Evolutionary conservation across 2,113 vertebrate genomes (phyloP).

Genomic region (Azemiops feae): DNA sequence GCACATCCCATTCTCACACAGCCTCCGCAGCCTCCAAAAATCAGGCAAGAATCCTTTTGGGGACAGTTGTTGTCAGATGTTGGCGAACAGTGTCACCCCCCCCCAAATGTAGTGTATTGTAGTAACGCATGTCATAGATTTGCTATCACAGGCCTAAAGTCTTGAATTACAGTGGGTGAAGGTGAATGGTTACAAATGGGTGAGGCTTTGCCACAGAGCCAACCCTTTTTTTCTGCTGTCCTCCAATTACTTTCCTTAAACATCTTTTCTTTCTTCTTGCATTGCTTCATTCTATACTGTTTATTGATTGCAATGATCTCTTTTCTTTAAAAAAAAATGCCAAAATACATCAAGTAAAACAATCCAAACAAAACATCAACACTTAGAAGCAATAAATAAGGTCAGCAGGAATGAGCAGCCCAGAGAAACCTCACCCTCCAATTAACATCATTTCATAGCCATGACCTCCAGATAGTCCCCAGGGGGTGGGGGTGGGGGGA

Average conservation of each 20-base stretch:
- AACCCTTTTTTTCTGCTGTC: background rate
- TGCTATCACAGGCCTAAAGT: background rate
- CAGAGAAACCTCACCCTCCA: background rate
- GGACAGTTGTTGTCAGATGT: background rate
- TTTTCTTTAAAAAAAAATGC: background rate
- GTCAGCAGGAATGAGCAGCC: background rate
- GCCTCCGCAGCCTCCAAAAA: background rate
- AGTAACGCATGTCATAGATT: background rate
- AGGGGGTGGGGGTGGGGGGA: accelerated
- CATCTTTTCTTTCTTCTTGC: background rate
- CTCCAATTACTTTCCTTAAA: background rate
- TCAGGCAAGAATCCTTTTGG: background rate
- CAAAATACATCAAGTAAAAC: background rate
- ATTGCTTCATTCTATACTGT: background rate
- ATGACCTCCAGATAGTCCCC: background rate
- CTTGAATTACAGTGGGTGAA: background rate
- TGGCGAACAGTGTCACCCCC: background rate
- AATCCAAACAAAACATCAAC: background rate
- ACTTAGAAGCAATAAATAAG: background rate
- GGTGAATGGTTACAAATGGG: background rate
- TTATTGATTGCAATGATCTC: background rate
- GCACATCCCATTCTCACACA: background rate
- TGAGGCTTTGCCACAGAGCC: background rate
- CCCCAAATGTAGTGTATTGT: background rate
- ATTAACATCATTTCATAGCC: background rate